Conservation (phyloP, 2,113 vertebrate genomes). For the Dipodomys ordii region DNA sequence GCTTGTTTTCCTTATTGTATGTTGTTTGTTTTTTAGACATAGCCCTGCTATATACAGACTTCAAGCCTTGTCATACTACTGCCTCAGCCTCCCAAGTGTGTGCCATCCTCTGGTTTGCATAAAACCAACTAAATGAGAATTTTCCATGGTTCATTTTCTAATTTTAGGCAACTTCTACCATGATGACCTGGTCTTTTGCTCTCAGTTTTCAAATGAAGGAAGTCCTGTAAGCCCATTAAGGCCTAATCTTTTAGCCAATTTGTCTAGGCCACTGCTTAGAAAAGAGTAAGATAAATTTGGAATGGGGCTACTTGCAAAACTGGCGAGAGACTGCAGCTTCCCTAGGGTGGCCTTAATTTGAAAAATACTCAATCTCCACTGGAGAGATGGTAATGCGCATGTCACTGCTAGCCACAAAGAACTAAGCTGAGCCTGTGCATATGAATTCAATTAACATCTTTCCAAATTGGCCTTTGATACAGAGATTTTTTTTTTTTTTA, state of each 20-base stretch:
- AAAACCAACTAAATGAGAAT: not conserved
- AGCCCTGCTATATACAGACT: too few relatives aligned
- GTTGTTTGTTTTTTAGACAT: not conserved
- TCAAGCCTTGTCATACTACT: not conserved
- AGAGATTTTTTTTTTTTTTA: too few relatives aligned
- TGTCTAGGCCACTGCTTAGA: conserved; percentile 36
- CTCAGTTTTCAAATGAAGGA: not conserved
- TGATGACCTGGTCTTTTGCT: not conserved
- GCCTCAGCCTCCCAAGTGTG: not conserved
- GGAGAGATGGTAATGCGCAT: not conserved
- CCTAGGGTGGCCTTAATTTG: not conserved
- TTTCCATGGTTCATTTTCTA: not conserved
- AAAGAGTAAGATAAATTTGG: conserved; percentile 38
- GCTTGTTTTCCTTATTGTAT: not conserved
- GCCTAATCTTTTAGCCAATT: not conserved
- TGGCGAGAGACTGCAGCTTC: not conserved
- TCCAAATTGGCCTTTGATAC: not conserved
- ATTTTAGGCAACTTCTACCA: not conserved
- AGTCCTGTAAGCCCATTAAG: not conserved
- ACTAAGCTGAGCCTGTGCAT: not conserved
- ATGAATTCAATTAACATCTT: not conserved
- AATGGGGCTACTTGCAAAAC: conserved; percentile 27
- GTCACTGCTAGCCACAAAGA: not conserved
- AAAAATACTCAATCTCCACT: not conserved
- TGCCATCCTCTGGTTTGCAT: not conserved